Conservation (phyloP, 1,140 invertebrate genomes). For the Augochlora pura region DNA sequence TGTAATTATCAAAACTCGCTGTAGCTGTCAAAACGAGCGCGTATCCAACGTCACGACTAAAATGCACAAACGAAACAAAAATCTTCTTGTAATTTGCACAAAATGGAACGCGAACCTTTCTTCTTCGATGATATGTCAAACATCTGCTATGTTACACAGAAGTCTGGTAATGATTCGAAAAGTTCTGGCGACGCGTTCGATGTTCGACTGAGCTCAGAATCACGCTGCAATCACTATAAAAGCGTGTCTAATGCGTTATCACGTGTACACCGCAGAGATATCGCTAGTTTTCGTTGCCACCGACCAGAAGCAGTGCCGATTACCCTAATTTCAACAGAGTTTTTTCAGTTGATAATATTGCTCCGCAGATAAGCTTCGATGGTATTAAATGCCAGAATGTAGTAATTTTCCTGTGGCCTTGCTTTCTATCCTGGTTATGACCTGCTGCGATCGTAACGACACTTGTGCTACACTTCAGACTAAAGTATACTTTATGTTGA, state of each 20-base stretch:
- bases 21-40: too few relatives aligned
- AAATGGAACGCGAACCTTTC: not conserved
- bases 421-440: not conserved
- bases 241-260: conserved; percentile 1
- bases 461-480: not conserved
- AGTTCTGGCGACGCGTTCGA: not conserved
- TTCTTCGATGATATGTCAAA: not conserved
- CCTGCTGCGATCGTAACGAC: not conserved
- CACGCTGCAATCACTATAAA: not conserved
- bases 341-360: not conserved
- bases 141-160: too few relatives aligned
- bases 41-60: too few relatives aligned
- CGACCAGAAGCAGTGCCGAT: not conserved
- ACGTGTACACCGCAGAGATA: not conserved
- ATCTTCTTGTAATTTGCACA: too few relatives aligned
- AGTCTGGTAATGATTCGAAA: not conserved
- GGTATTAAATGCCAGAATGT: not conserved
- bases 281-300: not conserved
- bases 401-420: not conserved
- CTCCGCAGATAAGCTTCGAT: not conserved
- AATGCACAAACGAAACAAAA: too few relatives aligned
- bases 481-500: not conserved
- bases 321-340: conserved; percentile 3
- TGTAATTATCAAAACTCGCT: too few relatives aligned
- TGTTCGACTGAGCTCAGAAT: not conserved